Percentiles rank a stretch among this genome's conserved stretches.
These are phyloP conservation scores for Greenwoodochromis staneri DNA, from an alignment of 2,113 vertebrate genomes.

Conservation along the genomic window DNA sequence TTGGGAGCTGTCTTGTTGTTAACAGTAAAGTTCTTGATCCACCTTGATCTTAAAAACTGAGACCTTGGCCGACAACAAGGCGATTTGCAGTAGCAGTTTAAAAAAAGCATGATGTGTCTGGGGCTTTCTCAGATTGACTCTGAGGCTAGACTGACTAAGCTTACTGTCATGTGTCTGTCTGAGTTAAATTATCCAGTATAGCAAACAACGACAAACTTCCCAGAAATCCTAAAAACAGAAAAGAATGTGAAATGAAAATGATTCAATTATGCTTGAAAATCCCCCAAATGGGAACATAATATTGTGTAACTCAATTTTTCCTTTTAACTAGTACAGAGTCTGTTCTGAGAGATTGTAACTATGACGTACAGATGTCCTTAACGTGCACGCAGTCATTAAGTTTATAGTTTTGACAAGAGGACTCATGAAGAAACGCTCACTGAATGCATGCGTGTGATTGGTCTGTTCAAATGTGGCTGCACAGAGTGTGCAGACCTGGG, in stretches of 20 bases:
- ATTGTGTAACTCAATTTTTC: background rate
- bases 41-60: background rate
- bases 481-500: background rate
- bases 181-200: background rate
- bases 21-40: background rate
- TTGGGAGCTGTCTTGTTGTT: background rate
- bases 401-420: background rate
- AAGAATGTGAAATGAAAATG: background rate
- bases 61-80: background rate
- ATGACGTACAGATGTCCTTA: background rate
- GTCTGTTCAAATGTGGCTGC: background rate
- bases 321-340: background rate
- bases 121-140: background rate
- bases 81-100: background rate
- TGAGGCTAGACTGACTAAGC: background rate
- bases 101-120: background rate
- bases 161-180: background rate
- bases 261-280: background rate
- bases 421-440: background rate
- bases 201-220: background rate
- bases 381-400: background rate
- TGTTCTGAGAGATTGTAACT: background rate
- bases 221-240: background rate
- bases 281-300: background rate
- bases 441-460: background rate